Percentiles rank a stretch among this genome's conserved stretches.
Conservation (phyloP, 2,113 vertebrate genomes). For the Periophthalmodon schlosseri region DNA sequence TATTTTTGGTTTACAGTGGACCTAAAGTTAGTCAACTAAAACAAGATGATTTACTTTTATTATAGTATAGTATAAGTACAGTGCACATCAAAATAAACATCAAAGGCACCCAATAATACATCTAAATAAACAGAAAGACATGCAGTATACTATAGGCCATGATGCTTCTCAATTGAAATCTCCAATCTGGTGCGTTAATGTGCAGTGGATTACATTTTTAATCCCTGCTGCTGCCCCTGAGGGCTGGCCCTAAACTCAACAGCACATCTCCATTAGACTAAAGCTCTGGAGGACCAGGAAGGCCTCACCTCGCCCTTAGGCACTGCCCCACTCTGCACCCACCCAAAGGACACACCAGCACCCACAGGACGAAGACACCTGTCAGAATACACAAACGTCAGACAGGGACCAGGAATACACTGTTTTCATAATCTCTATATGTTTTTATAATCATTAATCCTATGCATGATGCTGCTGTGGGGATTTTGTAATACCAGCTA, state of each 20-base stretch:
- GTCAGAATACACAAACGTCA: conserved; percentile 47
- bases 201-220: conserved; percentile 61
- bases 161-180: conserved; percentile 33
- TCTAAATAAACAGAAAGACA: neutral
- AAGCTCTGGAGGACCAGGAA: conserved; percentile 50
- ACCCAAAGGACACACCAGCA: conserved; percentile 28
- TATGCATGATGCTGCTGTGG: conserved; percentile 36
- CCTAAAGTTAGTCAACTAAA: neutral
- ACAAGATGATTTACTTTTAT: neutral
- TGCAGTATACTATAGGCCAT: neutral
- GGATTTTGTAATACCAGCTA: conserved; percentile 45
- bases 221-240: conserved; percentile 41
- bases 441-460: conserved; percentile 29
- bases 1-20: too few relatives aligned
- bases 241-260: conserved; percentile 48
- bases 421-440: conserved; percentile 22
- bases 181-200: conserved; percentile 27
- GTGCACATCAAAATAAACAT: neutral
- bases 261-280: conserved; percentile 65
- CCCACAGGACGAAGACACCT: conserved; percentile 64
- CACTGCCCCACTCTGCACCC: conserved; percentile 55
- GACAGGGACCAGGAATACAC: conserved; percentile 4
- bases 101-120: neutral
- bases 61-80: neutral
- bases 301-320: conserved; percentile 66